phyloP scores from a whole-genome alignment of 2,797 vertebrate species.

The Galago senegalensis region DNA sequence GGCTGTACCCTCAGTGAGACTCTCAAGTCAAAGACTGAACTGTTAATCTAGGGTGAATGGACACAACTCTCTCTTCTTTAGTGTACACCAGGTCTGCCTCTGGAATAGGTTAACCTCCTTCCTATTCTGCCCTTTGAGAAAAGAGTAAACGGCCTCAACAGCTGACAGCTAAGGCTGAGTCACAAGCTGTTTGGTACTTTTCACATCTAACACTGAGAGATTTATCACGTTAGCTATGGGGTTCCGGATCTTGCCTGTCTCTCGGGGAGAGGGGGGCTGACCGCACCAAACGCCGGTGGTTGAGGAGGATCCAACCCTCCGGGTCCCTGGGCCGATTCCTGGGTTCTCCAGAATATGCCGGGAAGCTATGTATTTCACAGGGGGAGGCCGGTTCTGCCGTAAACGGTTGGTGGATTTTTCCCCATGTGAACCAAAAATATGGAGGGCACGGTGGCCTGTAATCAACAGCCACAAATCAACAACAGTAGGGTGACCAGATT shows the following conservation, averaged over 20 bases:
- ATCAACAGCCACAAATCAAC: background rate
- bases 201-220: no score
- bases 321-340: background rate
- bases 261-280: no score
- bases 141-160: background rate
- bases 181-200: background rate
- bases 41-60: background rate
- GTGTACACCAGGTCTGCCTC: background rate
- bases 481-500: no score
- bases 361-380: fast-evolving
- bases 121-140: background rate
- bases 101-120: background rate
- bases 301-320: background rate
- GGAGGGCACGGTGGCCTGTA: background rate
- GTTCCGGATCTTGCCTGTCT: fast-evolving
- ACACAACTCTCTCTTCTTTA: background rate
- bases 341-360: background rate
- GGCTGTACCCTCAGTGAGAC: background rate
- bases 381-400: no score
- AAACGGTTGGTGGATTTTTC: background rate
- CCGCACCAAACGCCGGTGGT: fast-evolving
- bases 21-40: background rate
- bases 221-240: background rate
- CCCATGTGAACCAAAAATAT: no score
- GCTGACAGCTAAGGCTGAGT: background rate